Evolutionary conservation across 2,113 vertebrate genomes (phyloP), one percentile per base, ranked within the genome.

Genomic region (Neogale vison): DNA sequence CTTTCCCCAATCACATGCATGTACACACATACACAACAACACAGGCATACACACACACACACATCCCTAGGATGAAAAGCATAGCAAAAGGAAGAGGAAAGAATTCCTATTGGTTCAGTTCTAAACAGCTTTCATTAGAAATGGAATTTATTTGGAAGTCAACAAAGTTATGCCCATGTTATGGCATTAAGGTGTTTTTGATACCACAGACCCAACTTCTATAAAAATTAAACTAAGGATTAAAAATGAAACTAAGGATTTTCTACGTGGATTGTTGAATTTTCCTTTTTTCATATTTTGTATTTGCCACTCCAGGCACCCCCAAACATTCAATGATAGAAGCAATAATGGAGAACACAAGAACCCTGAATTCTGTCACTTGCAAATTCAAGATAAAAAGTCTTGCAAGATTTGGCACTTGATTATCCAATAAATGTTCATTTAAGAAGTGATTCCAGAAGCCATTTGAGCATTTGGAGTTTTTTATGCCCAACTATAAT

Each of bases 331-430:
- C 15, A 95, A 17, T 36, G 20, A 77, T 93, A 63, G 65, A 96
- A 97, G 26, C 83, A 42, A 52, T 39, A 65, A 93, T 9, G 65
- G 45, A 69, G 24, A 86, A 77, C 39, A 50, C 0, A 87, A 94
- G 47, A 77, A 65, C 24, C 7, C 23, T 59, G n/a, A 86, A n/a
- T 65, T 96, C 69, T 77, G 1, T 97, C 97, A 86, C 81, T 88
- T 96, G 84, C 31, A 98, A 98, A 55, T 87, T 97, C 65, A 95
- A 55, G 90, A 94, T 47, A 96, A 76, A 71, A 77, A 97, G 96
- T 88, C 18, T 88, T 98, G 96, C 83, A 98, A 98, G 86, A 98
- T 98, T 96, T 97, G 89, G 80, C 90, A 97, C 47, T 71, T 93
- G 83, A 98, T 98, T 97, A 92, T 6, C 31, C 95, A 97, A 36